phyloP scores from a whole-genome alignment of 2,888 invertebrate species.

The Enchytraeus crypticus region DNA sequence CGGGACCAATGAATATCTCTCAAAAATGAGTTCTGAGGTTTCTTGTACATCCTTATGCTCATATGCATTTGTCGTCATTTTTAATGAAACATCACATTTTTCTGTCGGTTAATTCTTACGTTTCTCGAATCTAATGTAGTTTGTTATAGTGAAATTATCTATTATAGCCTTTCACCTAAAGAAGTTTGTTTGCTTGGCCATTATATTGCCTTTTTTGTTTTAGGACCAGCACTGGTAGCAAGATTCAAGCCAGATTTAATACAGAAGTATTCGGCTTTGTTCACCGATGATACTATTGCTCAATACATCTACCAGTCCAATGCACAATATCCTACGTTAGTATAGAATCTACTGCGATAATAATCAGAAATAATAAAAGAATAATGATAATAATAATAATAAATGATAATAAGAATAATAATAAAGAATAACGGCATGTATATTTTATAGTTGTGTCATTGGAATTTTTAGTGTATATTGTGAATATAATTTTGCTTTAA shows the following conservation, averaged over 20 bases:
- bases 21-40: too few species aligned
- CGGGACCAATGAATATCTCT: too few species aligned
- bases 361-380: too few species aligned
- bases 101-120: too few species aligned
- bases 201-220: slow-evolving; percentile 69
- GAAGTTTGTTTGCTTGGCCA: too few species aligned
- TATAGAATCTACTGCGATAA: background rate
- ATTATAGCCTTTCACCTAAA: too few species aligned
- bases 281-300: slow-evolving; percentile 17
- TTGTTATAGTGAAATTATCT: too few species aligned
- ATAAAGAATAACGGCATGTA: background rate
- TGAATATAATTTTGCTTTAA: too few species aligned
- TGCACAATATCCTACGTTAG: slow-evolving; percentile 67
- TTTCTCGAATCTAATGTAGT: too few species aligned
- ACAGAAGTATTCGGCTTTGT: slow-evolving; percentile 59
- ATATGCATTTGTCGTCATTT: slow-evolving; percentile 40
- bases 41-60: too few species aligned
- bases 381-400: background rate
- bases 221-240: slow-evolving; percentile 75
- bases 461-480: background rate
- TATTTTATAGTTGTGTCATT: background rate
- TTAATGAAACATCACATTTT: too few species aligned
- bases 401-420: background rate
- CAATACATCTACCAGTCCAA: slow-evolving; percentile 68
- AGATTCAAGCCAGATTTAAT: slow-evolving; percentile 79